These are phyloP conservation scores for Cairina moschata DNA, from an alignment of 2,113 vertebrate genomes.

Conservation along the genomic window DNA sequence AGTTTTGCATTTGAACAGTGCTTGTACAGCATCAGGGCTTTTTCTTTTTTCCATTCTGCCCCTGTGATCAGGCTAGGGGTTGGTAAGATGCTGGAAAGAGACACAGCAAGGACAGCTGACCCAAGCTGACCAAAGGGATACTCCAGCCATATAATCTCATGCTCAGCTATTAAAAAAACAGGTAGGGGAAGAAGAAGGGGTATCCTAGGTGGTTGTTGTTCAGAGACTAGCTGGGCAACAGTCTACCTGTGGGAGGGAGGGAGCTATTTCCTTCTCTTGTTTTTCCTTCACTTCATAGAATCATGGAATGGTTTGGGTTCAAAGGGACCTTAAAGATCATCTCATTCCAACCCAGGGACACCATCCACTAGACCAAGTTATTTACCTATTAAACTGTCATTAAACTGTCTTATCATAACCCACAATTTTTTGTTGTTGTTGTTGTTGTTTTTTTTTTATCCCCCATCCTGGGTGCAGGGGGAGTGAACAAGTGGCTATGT, in stretches of 20 bases:
- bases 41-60: neutral
- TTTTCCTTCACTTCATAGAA: neutral
- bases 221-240: neutral
- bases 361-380: too few relatives aligned
- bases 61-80: accelerated
- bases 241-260: neutral
- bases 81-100: neutral
- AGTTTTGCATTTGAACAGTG: neutral
- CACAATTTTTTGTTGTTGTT: neutral
- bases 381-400: neutral
- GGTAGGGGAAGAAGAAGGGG: neutral
- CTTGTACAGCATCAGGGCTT: neutral
- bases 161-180: neutral
- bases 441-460: neutral
- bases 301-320: too few relatives aligned
- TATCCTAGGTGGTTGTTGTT: neutral
- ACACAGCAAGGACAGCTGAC: neutral
- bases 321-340: too few relatives aligned
- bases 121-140: neutral
- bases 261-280: neutral
- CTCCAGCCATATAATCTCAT: neutral
- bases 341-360: too few relatives aligned
- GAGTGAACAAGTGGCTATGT: neutral
- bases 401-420: neutral
- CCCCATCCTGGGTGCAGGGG: too few relatives aligned